Conservation (phyloP, 2,113 vertebrate species). For the Brachyistius frenatus region DNA sequence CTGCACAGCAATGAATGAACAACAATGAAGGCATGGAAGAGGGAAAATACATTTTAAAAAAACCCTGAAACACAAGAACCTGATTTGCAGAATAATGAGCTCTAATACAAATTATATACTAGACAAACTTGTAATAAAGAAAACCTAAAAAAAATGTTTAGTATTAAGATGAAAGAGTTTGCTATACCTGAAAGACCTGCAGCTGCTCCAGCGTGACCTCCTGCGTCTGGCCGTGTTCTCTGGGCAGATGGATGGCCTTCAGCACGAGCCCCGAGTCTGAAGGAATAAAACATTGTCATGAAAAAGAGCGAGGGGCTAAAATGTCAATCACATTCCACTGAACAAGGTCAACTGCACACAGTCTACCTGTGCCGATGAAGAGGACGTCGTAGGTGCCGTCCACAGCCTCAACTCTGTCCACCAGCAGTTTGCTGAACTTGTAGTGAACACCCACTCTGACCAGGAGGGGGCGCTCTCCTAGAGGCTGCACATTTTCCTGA, state of each 20-base stretch:
- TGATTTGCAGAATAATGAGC: background rate
- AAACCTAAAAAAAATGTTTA: background rate
- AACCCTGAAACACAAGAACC: background rate
- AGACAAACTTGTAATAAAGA: too few relatives aligned
- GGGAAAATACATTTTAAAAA: background rate
- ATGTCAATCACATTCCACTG: background rate
- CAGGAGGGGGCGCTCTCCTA: conserved; percentile 83
- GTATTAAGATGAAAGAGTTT: background rate
- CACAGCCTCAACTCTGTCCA: conserved; percentile 87
- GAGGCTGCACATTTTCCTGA: conserved; percentile 83
- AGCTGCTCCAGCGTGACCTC: conserved; percentile 87
- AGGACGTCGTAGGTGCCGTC: conserved; percentile 86
- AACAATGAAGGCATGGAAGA: background rate
- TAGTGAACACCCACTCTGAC: conserved; percentile 86
- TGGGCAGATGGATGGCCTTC: conserved; percentile 84
- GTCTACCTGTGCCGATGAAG: conserved; percentile 86
- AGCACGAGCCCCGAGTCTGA: conserved; percentile 86
- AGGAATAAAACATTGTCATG: background rate
- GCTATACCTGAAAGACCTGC: conserved; percentile 85
- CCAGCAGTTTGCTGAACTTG: conserved; percentile 85
- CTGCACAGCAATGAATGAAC: background rate
- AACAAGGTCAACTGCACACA: too few relatives aligned
- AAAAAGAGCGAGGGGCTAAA: background rate
- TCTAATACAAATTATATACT: too few relatives aligned
- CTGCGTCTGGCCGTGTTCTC: conserved; percentile 75